Evolutionary conservation across 2,113 vertebrate genomes (phyloP).

Genomic region (Perca schrenkii): DNA sequence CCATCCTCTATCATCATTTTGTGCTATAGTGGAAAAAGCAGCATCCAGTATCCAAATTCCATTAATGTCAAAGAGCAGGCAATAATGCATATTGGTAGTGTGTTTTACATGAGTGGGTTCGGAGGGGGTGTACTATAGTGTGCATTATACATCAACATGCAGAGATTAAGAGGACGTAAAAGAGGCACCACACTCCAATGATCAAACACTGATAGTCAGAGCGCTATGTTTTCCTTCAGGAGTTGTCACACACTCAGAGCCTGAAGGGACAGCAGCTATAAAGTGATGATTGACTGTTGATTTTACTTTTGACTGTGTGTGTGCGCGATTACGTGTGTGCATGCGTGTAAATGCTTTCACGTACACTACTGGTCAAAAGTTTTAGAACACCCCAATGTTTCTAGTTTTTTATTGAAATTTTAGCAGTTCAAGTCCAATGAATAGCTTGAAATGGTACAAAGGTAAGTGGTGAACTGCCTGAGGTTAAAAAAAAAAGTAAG

Average conservation of each 20-base stretch:
- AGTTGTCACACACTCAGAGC: constrained; percentile 29
- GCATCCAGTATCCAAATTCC: not conserved
- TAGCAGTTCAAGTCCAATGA: too few relatives aligned
- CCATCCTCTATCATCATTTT: constrained; percentile 10
- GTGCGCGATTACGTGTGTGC: not conserved
- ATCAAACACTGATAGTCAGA: constrained; percentile 56
- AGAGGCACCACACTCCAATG: constrained; percentile 36
- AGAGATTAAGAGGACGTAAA: constrained; percentile 16
- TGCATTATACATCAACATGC: not conserved
- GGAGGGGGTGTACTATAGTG: not conserved
- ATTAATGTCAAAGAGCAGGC: not conserved
- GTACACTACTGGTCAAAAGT: too few relatives aligned
- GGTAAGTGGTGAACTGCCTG: too few relatives aligned
- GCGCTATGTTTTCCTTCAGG: constrained; percentile 42
- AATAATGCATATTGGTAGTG: not conserved
- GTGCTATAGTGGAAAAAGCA: constrained; percentile 1
- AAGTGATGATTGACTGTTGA: constrained; percentile 23
- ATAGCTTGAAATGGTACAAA: too few relatives aligned
- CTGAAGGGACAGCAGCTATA: constrained; percentile 35
- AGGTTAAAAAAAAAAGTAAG: too few relatives aligned
- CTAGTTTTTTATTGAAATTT: too few relatives aligned
- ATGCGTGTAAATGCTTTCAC: not conserved
- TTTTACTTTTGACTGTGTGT: constrained; percentile 1
- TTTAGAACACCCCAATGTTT: too few relatives aligned
- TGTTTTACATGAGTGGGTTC: constrained; percentile 21